Evolutionary conservation across 1,140 invertebrate genomes (phyloP), one percentile per base, ranked within the genome.

Genomic region (Lineus longissimus): DNA sequence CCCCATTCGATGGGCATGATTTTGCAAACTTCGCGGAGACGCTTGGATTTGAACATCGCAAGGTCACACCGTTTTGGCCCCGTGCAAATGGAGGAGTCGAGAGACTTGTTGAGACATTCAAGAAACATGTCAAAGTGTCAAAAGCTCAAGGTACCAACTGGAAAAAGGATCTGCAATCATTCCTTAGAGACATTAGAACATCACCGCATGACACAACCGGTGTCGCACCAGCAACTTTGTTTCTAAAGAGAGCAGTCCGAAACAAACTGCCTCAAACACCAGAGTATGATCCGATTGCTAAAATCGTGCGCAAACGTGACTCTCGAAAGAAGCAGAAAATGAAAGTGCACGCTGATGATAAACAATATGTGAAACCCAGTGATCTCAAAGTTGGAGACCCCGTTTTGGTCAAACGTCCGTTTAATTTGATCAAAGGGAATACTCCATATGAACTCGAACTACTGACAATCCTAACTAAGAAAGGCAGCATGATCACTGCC

Each of bases 41-140:
- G 11, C 22, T 54, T 54, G 69, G 67, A 17, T 68, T 73, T 43
- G 61, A 64, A 27, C 65, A 56, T 65, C 62, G 33, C 13, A 47
- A 65, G 15, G 62, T 11, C 11, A 43, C 40, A 19, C 40, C 40
- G 19, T 43, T 43, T 11, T 43, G 40, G 40, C 40, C 40, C 11
- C 40, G 11, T 13, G 40, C 40, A 11, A 43, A 43, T 19, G 19
- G 40, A 11, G 40, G 19, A 19, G 40, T 43, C 19, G 40, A 11
- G 40, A 43, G 19, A 13, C 19, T 43, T 19, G 40, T 43, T 13
- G 19, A 43, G 40, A 43, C 40, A 11, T 19, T 43, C 19, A 43
- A 43, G 40, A 43, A 43, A 19, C 40, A 43, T 43, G 40, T 43
- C 11, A 43, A 43, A 19, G 40, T 43, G 40, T 11, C 40, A 43